phyloP scores from a whole-genome alignment of 2,888 invertebrate species.

The Catonia carolina region DNA sequence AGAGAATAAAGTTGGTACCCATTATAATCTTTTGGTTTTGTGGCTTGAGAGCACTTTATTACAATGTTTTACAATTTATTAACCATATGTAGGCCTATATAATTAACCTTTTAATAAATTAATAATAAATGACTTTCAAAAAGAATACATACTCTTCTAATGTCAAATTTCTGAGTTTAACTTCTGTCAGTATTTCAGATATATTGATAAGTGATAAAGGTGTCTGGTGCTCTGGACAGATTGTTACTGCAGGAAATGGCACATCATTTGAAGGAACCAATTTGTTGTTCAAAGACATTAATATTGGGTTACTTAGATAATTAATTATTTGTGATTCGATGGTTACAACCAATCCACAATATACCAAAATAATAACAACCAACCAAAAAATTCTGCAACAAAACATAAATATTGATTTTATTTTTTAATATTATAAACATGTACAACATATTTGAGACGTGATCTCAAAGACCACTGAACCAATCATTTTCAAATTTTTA shows the following conservation, averaged over 20 bases:
- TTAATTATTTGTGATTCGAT: background rate
- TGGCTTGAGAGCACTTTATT: too few species aligned
- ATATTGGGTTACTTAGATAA: background rate
- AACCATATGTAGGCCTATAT: too few species aligned
- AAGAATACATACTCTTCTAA: background rate
- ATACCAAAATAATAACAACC: background rate
- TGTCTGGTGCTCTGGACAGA: background rate
- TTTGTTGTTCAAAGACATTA: background rate
- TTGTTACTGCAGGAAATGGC: background rate
- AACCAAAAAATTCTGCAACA: constrained; percentile 1
- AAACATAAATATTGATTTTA: background rate
- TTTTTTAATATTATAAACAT: too few species aligned
- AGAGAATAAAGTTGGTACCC: too few species aligned
- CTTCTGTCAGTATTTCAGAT: background rate
- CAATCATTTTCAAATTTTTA: too few species aligned
- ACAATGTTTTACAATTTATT: too few species aligned
- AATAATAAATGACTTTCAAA: too few species aligned
- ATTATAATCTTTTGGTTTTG: too few species aligned
- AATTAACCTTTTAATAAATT: too few species aligned
- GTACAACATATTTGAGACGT: too few species aligned
- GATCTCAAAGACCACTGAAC: too few species aligned
- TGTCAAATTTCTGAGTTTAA: background rate
- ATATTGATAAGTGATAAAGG: background rate
- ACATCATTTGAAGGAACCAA: background rate
- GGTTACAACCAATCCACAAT: background rate